Conservation (phyloP, 2,888 invertebrate species). For the Baronia brevicornis region DNA sequence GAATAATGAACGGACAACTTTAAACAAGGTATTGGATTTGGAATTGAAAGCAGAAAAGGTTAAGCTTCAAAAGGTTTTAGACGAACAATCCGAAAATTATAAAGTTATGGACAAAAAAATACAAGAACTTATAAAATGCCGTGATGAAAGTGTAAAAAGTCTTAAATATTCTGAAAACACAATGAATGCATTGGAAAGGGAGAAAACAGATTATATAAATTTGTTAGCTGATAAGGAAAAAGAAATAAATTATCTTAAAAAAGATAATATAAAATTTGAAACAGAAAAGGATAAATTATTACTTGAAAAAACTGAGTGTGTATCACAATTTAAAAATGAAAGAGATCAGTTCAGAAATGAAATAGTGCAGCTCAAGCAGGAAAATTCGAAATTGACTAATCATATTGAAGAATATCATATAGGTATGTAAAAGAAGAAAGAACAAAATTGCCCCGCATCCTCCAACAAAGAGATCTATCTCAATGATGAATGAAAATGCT, state of each 20-base stretch:
- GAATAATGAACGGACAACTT: conserved; percentile 5
- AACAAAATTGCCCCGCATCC: no score
- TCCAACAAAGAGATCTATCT: no score
- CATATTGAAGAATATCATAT: no score
- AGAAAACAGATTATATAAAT: conserved; percentile 1
- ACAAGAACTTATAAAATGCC: conserved; percentile 1
- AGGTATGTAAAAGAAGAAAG: no score
- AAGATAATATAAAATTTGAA: conserved; percentile 1
- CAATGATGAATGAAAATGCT: no score
- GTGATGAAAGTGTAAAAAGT: conserved; percentile 1
- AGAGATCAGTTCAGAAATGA: conserved; percentile 3
- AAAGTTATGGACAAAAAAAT: neutral
- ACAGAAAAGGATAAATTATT: conserved; percentile 1
- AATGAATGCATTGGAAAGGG: conserved; percentile 3
- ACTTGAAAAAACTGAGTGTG: conserved; percentile 1
- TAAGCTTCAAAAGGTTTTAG: conserved; percentile 2
- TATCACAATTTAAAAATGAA: conserved; percentile 1
- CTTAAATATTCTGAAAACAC: no score
- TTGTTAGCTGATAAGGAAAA: conserved; percentile 3
- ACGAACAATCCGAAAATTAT: conserved; percentile 1
- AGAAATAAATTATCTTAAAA: conserved; percentile 2
- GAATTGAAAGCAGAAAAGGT: conserved; percentile 3
- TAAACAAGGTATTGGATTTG: conserved; percentile 4
- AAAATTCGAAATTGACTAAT: no score
- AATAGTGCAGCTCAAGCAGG: conserved; percentile 1